Base-by-base conservation (phyloP, 1,140 invertebrate species). In the Atta texana region DNA sequence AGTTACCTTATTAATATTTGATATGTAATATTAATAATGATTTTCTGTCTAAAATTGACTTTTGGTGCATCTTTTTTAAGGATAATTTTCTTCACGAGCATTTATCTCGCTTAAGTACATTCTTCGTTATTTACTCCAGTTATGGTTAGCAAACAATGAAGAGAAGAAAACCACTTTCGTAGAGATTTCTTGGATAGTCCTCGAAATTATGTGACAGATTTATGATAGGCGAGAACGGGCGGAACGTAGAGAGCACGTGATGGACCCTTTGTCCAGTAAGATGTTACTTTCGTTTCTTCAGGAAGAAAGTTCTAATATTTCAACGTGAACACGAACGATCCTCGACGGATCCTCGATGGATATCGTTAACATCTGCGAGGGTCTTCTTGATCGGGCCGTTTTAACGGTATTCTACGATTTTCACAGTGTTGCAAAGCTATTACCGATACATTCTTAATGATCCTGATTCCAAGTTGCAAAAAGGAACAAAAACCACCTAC, bases 171-270 rank as follows among this genome's bases (percentile, higher is more conserved):
- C 3, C 71, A 24, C 31, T 44, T 76, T 76, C 18, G 39, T 76
- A 7, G 31, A 76, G 21, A 61, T 61, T 63, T 44, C 34, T 39
- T 7, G 21, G 34, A 39, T 61, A 61, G 6, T 39, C 18, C 53
- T 24, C 34, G 21, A 76, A 76, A 76, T 76, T 59, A 51, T 6
- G 16, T 7, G 31, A 59, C 53, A 59, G 74, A 76, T 76, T 76
- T 76, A 76, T 6, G 53, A 18, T 18, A 59, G n/a, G 14, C 7
- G 10, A 14, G 6, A 59, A 39, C 14, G 53, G 14, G 6, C 72
- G 72, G 31, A 59, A 59, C n/a, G 6, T 8, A 3, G 7, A n/a
- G 53, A 28, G 31, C 51, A 57, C 31, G 31, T 34, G 72, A 21
- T 76, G 31, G 12, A 4, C 8, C 14, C n/a, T 59, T 61, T 61